phyloP scores from a whole-genome alignment of 2,797 vertebrate species.

The Cirrhinus molitorella region DNA sequence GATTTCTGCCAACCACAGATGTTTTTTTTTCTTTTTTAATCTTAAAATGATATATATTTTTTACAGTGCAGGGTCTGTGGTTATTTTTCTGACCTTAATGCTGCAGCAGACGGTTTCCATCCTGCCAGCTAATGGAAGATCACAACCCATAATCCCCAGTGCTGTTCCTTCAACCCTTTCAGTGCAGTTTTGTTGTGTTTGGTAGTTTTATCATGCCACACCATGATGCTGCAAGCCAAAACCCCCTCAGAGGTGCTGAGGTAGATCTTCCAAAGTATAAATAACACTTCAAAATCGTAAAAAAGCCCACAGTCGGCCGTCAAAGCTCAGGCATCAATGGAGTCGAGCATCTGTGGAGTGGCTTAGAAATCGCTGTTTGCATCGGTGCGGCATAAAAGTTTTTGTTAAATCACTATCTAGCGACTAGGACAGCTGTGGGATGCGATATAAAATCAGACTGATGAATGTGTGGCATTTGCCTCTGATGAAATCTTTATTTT shows the following conservation, averaged over 20 bases:
- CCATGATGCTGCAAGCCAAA: neutral
- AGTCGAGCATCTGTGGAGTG: conserved; percentile 1
- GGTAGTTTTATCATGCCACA: neutral
- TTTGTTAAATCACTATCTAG: conserved; percentile 7
- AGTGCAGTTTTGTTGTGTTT: neutral
- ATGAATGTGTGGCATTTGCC: conserved; percentile 27
- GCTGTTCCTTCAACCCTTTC: neutral
- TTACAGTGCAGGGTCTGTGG: neutral
- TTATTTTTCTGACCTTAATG: neutral
- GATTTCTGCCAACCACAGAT: neutral
- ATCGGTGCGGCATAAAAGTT: neutral
- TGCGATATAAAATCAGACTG: conserved; percentile 1
- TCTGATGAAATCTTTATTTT: conserved; percentile 4
- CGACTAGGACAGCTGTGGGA: neutral
- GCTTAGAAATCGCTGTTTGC: neutral
- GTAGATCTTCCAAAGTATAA: neutral
- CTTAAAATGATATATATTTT: no score
- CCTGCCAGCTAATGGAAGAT: neutral
- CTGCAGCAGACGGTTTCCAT: neutral
- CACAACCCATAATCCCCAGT: neutral
- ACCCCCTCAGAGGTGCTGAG: neutral
- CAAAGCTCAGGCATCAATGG: neutral
- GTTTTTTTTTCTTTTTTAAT: neutral
- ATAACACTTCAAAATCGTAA: neutral
- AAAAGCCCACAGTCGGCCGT: neutral